Evolutionary conservation across 2,113 vertebrate species (phyloP), one percentile per base, ranked within the genome.

Genomic region (Gallinago undulata): DNA sequence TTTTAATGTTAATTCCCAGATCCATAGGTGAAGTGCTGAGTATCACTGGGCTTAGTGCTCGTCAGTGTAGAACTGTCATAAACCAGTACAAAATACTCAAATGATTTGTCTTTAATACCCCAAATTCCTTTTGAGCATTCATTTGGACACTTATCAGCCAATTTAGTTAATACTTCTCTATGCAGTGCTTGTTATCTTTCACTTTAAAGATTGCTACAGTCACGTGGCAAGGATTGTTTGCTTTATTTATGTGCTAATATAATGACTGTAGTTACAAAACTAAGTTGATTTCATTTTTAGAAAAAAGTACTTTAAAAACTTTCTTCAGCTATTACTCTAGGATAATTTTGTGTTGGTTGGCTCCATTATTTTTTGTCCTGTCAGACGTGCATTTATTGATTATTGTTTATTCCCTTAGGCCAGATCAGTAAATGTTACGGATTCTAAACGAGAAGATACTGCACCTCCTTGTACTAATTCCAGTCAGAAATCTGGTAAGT

Each of bases 401-500:
- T 84, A 19, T 30, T 76, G 15, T 69, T 93, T 73, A n/a, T 90
- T 90, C n/a, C 50, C n/a, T 79, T 77, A 97, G 97, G 73, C 56
- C 41, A 53, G 16, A 60, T 60, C 96, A 69, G 41, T 60, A 47
- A 47, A 48, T 27, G 31, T 9, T 69, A 10, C 0, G 8, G 72
- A 89, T 81, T 78, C 84, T 45, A 19, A 78, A 41, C 62, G 51
- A 48, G 76, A 91, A 74, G 45, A 76, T 28, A 2, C 43, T 75
- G 31, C n/a, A 41, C 14, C 33, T 92, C 69, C 45, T 66, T 63
- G 11, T 68, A 41, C 56, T 50, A n/a, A 70, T 90, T 74, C 80
- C 56, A 84, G 15, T 48, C 35, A 6, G 22, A 68, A 80, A 47
- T 7, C 1, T 8, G 96, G 97, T 96, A 84, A 69, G 93, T 53